Base-by-base conservation (phyloP, 1,140 invertebrate species). In the Lordiphosa stackelbergi region DNA sequence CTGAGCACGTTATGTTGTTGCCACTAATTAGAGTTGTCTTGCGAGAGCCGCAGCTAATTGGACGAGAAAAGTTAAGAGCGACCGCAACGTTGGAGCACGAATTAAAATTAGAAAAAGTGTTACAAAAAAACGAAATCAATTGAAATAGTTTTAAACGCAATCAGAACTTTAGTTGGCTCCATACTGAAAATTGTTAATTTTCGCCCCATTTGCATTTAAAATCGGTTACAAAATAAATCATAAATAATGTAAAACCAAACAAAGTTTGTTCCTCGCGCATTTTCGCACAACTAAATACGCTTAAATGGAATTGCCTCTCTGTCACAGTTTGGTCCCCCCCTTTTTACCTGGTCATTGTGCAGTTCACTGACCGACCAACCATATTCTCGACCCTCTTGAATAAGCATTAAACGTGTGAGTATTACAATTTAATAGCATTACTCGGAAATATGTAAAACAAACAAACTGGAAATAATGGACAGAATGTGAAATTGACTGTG, bases 391-490 rank as follows among this genome's bases (percentile, higher is more conserved):
- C 36, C 8, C 10, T 9, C 11, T 52, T 6, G 11, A 40, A 53
- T 16, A 41, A n/a, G 51, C 22, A 38, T 8, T 7, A 34, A 42
- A 53, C 66, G 71, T 79, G 71, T 54, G 71, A 69, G 62, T 63
- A 68, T 79, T 64, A 68, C 52, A 41, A 62, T 79, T 81, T 71
- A 75, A 75, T 75, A 46, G 66, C 53, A 81, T 79, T 81, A 75
- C 60, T 53, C 58, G 66, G 48, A 75, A 75, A 81, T 75, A 65
- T 68, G 71, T 65, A 61, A 42, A 63, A 28, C 48, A 52, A 70
- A 49, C 62, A 61, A 36, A 54, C 41, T 28, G 38, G 48, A 47
- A 81, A 63, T 69, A 65, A 69, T 58, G 35, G 24, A 34, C 11
- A 40, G 51, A 12, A 11, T 41, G 43, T 4, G 42, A 40, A 51